These are phyloP conservation scores for Lutjanus erythropterus DNA, from an alignment of 2,113 vertebrate genomes.

Conservation along the genomic window DNA sequence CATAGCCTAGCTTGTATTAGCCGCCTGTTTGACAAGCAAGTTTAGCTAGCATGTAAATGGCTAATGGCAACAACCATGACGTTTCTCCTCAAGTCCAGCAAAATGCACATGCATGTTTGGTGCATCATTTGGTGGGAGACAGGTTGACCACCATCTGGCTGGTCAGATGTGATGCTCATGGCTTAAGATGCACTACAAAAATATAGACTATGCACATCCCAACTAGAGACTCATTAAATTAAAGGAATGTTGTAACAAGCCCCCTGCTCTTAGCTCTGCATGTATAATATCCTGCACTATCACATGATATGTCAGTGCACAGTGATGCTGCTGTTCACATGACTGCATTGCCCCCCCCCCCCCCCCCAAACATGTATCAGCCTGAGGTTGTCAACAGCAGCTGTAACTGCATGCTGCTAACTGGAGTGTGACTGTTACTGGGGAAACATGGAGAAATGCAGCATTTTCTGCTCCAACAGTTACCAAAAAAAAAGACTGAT, in stretches of 20 bases:
- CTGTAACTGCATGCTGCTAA: slow-evolving; percentile 1
- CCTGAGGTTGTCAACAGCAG: slow-evolving; percentile 34
- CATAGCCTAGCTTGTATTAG: no score
- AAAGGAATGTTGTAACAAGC: neutral
- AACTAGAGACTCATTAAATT: neutral
- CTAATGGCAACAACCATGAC: no score
- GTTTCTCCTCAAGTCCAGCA: no score
- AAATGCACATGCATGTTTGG: no score
- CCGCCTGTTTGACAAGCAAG: no score
- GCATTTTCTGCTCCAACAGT: neutral
- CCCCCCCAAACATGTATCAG: slow-evolving; percentile 4
- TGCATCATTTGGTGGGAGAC: no score
- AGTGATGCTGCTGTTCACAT: slow-evolving; percentile 29
- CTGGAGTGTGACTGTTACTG: slow-evolving; percentile 34
- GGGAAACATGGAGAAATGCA: slow-evolving; percentile 4
- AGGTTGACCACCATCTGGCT: no score
- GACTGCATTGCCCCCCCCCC: slow-evolving; percentile 12
- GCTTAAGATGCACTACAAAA: neutral
- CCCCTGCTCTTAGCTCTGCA: slow-evolving; percentile 1
- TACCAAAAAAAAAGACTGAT: neutral
- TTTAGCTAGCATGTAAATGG: no score
- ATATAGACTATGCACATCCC: neutral
- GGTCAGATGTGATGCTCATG: neutral
- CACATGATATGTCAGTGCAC: slow-evolving; percentile 25
- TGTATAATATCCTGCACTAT: neutral